Evolutionary conservation across 1,140 invertebrate species (phyloP), one percentile per base, ranked within the genome.

Genomic region (Drosophila pallidifrons): DNA sequence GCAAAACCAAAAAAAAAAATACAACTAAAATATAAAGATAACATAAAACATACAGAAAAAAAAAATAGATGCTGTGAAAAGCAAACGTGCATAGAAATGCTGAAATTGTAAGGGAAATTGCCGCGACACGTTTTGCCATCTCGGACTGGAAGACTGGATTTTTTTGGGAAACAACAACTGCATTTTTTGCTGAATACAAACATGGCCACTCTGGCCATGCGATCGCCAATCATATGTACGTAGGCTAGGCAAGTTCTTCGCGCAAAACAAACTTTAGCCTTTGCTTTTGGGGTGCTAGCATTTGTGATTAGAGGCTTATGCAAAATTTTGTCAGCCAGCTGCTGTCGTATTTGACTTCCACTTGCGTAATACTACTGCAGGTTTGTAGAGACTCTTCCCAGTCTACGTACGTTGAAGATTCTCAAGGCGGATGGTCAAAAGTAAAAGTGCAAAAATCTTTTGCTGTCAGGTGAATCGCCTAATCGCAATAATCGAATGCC

Each of bases 101-200:
- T 55, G 63, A 54, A 80, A 77, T 71, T 89, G 77, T 77, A 85
- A 89, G 85, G 81, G 65, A 88, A 88, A 88, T 89, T 79, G 81
- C 85, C 30, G 80, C 75, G 80, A 88, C 81, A 88, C 85, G 85
- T 89, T 85, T 88, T 88, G 67, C 60, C 77, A 66, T 63, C 85
- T 81, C 75, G 73, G 55, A 51, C 49, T 59, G 46, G 72, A 38
- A 47, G 68, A 71, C 35, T 28, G 58, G 0, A 35, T 73, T 59
- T 57, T 38, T 38, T 38, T 38, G 35, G 63, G 52, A 43, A 67
- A 55, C 45, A 67, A 55, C 45, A 52, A 54, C 52, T 71, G 55
- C 28, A 72, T 75, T 79, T 77, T 74, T 83, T 74, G 73, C 41
- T 60, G 49, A 63, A 76, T 55, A 60, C 45, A 72, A 65, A 63